A percentile compares a stretch with the other conserved stretches of the same genome.
phyloP scores from a whole-genome alignment of 2,797 vertebrate genomes.

The Uromys caudimaculatus region DNA sequence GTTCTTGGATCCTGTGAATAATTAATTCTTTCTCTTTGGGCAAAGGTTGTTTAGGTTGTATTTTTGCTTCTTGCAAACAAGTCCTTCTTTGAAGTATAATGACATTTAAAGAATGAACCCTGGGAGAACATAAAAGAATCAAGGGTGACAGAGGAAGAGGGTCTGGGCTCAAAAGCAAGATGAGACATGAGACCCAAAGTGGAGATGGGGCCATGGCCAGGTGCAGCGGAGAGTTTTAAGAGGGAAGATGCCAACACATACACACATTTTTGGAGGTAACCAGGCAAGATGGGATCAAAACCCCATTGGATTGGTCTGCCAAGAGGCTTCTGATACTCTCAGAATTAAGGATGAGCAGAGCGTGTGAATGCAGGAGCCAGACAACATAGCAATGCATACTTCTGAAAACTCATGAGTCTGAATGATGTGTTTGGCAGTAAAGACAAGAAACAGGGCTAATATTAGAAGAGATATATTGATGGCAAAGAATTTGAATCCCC shows the following conservation, averaged over 20 bases:
- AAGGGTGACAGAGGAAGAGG: background rate
- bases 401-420: background rate
- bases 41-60: conserved; percentile 21
- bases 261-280: background rate
- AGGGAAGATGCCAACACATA: background rate
- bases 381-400: background rate
- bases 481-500: background rate
- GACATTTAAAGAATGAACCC: conserved; percentile 26
- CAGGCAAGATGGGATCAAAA: background rate
- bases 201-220: background rate
- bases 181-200: background rate
- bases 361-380: background rate
- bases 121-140: background rate
- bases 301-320: background rate
- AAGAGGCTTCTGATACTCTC: background rate
- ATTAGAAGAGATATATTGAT: background rate
- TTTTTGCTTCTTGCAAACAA: conserved; percentile 33
- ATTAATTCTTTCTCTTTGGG: conserved; percentile 19
- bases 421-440: background rate
- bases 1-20: conserved; percentile 48
- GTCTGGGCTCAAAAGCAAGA: background rate
- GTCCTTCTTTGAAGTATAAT: conserved; percentile 31
- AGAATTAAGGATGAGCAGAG: background rate
- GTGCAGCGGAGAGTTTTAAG: background rate
- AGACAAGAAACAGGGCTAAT: background rate